phyloP scores from a whole-genome alignment of 2,797 vertebrate genomes.

The Tragelaphus eurycerus region DNA sequence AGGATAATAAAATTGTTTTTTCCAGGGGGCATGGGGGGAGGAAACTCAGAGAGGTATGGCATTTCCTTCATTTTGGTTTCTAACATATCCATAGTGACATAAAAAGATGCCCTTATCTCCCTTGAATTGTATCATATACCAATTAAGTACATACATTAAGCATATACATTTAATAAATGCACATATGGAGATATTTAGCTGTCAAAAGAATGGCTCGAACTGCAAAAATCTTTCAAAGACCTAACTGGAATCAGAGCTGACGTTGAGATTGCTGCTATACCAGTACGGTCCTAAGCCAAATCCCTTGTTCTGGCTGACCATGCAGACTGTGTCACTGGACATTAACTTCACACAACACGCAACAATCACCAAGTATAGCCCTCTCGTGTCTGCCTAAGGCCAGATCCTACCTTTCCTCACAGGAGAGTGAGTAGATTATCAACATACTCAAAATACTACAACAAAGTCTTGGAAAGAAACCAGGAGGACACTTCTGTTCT shows the following conservation, averaged over 20 bases:
- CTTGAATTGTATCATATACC: background rate
- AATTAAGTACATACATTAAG: background rate
- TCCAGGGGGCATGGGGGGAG: accelerated
- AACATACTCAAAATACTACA: constrained; percentile 21
- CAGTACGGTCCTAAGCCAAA: constrained; percentile 59
- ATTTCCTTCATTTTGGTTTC: constrained; percentile 21
- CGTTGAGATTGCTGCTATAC: background rate
- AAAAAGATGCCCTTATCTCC: background rate
- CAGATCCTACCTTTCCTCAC: background rate
- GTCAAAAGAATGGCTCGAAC: constrained; percentile 39
- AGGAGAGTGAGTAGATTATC: background rate
- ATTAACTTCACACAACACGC: constrained; percentile 70
- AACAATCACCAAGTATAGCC: constrained; percentile 43
- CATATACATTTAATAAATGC: constrained; percentile 18
- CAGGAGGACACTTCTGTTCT: background rate
- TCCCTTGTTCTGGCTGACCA: constrained; percentile 69
- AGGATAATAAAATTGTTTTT: background rate
- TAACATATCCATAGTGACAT: background rate
- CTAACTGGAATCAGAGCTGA: constrained; percentile 51
- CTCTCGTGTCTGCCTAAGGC: constrained; percentile 60
- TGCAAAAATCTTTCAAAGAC: constrained; percentile 44
- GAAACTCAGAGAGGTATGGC: background rate
- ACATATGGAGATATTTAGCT: background rate
- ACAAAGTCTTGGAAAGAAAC: constrained; percentile 30
- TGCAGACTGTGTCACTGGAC: constrained; percentile 66